Evolutionary conservation across 2,113 vertebrate genomes (phyloP), one percentile per base, ranked within the genome.

Genomic region (Tiliqua scincoides): DNA sequence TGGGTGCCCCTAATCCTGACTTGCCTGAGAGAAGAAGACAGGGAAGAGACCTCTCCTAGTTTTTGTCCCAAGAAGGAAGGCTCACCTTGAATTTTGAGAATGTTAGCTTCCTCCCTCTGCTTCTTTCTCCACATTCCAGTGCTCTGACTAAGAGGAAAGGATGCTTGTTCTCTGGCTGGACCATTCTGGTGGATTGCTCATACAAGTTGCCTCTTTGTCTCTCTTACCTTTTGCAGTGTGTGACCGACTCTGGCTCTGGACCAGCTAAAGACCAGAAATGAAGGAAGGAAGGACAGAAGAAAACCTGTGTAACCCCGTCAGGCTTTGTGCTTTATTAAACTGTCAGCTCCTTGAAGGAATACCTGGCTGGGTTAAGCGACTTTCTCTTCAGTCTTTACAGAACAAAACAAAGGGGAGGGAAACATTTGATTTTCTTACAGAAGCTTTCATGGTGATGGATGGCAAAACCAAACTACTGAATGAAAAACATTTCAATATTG

Each of bases 201-300:
- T 25, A 48, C 32, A 35, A 67, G 10, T 21, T 10, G 2, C 35
- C 27, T 72, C 61, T 78, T 67, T 65, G 21, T 48, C 43, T 48
- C 43, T 48, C 43, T n/a, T n/a, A 25, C 61, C 43, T 78, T 65
- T 18, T 32, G 59, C 79, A 89, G 88, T 89, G 74, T 89, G 88
- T 3, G 88, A 89, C 84, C 59, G 88, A 59, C 43, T 73, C 59
- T 73, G 65, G 80, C 84, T 89, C 32, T 89, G 88, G 88, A 77
- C 83, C 30, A 85, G 84, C 67, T 89, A 82, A 82, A 35, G n/a
- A 27, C 40, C 30, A 70, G 48, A 20, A 67, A n/a, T 61, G 15
- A 71, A 30, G 12, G 1, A 7, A n/a, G 73, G 15, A 71, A 30
- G 12, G 1, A 7, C 20, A 15, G 3, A 14, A 43, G 8, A 4